phyloP scores from a whole-genome alignment of 2,113 vertebrate genomes.

The Hemibates koningsi region DNA sequence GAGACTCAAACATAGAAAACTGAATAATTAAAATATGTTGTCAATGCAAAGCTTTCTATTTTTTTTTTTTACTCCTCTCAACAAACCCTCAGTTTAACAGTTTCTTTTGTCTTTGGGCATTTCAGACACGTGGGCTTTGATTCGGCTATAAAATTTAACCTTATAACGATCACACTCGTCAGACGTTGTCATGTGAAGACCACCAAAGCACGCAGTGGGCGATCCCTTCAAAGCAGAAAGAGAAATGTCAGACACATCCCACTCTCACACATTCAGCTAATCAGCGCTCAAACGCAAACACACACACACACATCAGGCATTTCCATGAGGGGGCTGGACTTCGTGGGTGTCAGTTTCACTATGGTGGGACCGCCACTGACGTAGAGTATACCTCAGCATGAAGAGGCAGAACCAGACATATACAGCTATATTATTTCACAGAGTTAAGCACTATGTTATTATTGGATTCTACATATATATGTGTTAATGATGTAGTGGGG shows the following conservation, averaged over 20 bases:
- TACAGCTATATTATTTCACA: neutral
- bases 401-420: neutral
- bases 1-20: neutral
- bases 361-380: neutral
- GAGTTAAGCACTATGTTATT: neutral
- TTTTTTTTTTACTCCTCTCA: neutral
- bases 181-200: neutral
- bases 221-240: neutral
- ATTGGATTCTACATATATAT: neutral
- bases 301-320: neutral
- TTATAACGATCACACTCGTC: neutral
- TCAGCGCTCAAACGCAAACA: neutral
- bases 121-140: neutral
- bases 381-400: neutral
- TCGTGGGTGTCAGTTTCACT: conserved; percentile 16
- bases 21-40: neutral
- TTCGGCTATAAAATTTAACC: neutral
- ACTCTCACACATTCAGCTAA: neutral
- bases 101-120: neutral
- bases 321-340: neutral
- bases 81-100: neutral
- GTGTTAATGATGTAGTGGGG: neutral
- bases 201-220: conserved; percentile 9
- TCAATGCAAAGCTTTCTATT: neutral
- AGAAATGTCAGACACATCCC: conserved; percentile 25